Base-by-base conservation (phyloP, 2,888 invertebrate genomes). In the Lissocephala sabroskyi region DNA sequence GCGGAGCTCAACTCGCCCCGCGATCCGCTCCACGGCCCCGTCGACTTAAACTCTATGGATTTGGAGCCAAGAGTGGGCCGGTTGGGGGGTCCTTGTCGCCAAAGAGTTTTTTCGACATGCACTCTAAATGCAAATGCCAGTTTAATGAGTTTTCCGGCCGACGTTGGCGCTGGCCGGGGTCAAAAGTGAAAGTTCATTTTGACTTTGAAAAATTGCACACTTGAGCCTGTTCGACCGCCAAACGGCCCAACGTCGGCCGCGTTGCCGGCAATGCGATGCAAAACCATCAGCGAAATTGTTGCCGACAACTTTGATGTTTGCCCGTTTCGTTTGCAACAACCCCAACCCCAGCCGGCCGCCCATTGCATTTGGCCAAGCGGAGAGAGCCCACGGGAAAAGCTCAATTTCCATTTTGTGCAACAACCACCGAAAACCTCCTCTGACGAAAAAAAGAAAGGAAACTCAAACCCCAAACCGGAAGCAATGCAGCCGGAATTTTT, bases 121-220 rank as follows among this genome's bases (percentile, higher is more conserved):
- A 75, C 65, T 73, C 76, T 66, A 70, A 73, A 76, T 65, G 73
- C 66, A 73, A 73, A 73, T 76, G 62, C 62, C 70, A 76, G 59
- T 70, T 65, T 70, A 73, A 73, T 70, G 73, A 76, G 74, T 73
- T 73, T 76, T 70, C 59, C 64, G 59, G 56, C 52, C 55, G 33
- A 16, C 1, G 3, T 2, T 13, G 7, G 35, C n/a, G n/a, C 6
- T 16, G 9, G 35, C 14, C 17, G 17, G 18, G 32, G 11, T 16
- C 17, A 50, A 54, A 61, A 60, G 41, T 51, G 61, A 61, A 61
- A 62, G 61, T 58, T 61, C 49, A 55, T 52, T 58, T 62, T 49
- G 52, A 29, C 55, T 58, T 61, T 61, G 54, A 45, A 45, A 46
- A 52, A 46, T 39, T 44, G 19, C 30, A 35, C 36, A 29, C 35